Conservation (phyloP, 2,113 vertebrate genomes). For the Tamias sibiricus region DNA sequence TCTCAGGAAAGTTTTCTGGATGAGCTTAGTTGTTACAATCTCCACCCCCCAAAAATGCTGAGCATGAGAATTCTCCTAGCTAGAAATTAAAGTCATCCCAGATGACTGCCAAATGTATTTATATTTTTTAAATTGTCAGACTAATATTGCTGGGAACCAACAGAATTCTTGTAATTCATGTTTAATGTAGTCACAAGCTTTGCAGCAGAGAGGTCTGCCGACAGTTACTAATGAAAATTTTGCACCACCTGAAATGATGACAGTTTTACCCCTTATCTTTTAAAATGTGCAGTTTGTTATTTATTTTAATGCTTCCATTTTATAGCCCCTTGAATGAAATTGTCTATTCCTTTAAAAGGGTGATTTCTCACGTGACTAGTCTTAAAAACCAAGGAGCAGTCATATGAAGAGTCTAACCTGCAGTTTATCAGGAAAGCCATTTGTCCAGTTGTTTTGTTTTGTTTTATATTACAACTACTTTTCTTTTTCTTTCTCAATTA, state of each 20-base stretch:
- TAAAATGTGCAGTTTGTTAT: slow-evolving; percentile 49
- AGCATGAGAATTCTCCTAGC: slow-evolving; percentile 61
- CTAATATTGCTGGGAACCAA: slow-evolving; percentile 69
- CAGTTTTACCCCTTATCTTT: slow-evolving; percentile 47
- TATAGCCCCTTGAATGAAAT: slow-evolving; percentile 58
- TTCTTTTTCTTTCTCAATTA: neutral
- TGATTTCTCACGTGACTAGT: slow-evolving; percentile 58
- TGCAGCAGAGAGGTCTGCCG: slow-evolving; percentile 60
- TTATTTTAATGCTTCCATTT: slow-evolving; percentile 61
- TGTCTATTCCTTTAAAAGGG: slow-evolving; percentile 33
- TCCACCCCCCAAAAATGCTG: slow-evolving; percentile 42
- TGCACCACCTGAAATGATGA: slow-evolving; percentile 62
- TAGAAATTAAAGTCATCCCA: slow-evolving; percentile 74
- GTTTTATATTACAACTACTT: neutral
- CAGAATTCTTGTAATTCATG: slow-evolving; percentile 69
- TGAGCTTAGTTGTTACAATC: slow-evolving; percentile 42
- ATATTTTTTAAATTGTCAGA: slow-evolving; percentile 69
- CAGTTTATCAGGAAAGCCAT: slow-evolving; percentile 33
- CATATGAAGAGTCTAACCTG: slow-evolving; percentile 31
- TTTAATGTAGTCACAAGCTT: slow-evolving; percentile 72
- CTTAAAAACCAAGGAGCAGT: slow-evolving; percentile 31
- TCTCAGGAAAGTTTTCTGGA: slow-evolving; percentile 34
- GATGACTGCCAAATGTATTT: slow-evolving; percentile 62
- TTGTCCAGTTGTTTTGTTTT: neutral
- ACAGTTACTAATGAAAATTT: slow-evolving; percentile 75